Base-by-base conservation (phyloP, 2,113 vertebrate genomes). In the Stomatorhinus ivindoensis region DNA sequence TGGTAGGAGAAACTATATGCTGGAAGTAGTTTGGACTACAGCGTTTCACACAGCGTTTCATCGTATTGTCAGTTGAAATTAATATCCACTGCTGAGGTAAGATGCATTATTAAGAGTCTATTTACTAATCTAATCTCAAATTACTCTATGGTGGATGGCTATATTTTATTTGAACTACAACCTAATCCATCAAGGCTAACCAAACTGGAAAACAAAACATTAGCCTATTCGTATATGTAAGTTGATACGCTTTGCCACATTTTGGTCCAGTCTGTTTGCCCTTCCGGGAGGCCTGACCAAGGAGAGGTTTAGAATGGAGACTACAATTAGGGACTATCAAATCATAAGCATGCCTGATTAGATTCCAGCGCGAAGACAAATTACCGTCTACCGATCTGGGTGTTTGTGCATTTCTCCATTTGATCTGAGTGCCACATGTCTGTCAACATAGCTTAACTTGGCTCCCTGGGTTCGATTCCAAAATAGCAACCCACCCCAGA, bases 71-170 rank as follows among this genome's bases (percentile, higher is more conserved):
- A 65, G 48, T 44, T 87, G 87, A 87, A 87, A 87, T 87, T 87
- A 87, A 87, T 87, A 87, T 87, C 53, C 48, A 42, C 87, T 87
- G 51, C 55, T 39, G 21, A 61, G 87, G 87, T 42, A 31, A 87
- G 55, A 65, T 87, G 55, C 87, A 87, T 87, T 87, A 87, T 87
- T 87, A 87, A 87, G 13, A 55, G 85, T 51, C 55, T 65, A 65
- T 87, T 87, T 87, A 87, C 55, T 61, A 65, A 65, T 61, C 87
- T 87, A 87, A 61, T 65, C 53, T 87, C 87, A 87, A 42, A 61
- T 87, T 87, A 87, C 53, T 61, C 31, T 46, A 44, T 44, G 35
- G 87, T 27, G 31, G 19, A 58, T 55, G 27, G 35, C 9, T 65
- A 65, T 87, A 50, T 44, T 87, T 19, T 47, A 48, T 86, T 47